Evolutionary conservation across 2,888 invertebrate species (phyloP), one percentile per base, ranked within the genome.

Genomic region (Orchestes rusci): DNA sequence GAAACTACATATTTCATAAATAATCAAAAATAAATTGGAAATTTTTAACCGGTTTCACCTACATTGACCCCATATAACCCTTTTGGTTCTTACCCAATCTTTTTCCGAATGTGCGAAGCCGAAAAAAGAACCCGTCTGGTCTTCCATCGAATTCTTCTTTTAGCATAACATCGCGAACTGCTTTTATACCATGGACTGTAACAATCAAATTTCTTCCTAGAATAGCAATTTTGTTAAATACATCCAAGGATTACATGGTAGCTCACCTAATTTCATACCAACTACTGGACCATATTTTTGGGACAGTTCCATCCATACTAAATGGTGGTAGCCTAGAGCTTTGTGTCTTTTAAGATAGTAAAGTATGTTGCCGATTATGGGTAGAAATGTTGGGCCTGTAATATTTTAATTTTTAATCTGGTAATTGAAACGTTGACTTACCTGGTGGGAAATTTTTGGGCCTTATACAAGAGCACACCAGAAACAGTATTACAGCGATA

Each of bases 41-140:
- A 39, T 13, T 16, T 16, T 27, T 8, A n/a, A 27, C 7, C 3
- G n/a, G n/a, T n/a, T n/a, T n/a, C n/a, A n/a, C n/a, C n/a, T n/a
- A 5, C 5, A n/a, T 13, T n/a, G 16, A n/a, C n/a, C n/a, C n/a
- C n/a, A n/a, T n/a, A n/a, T n/a, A n/a, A n/a, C n/a, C n/a, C 8
- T 3, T 17, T 20, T 16, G 16, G 12, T 19, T 12, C 34, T 63
- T 62, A 82, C 85, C 85, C 52, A 75, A 67, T 63, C 77, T 70
- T 61, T 79, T 75, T 12, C 82, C 82, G 49, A 81, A 77, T 17
- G 82, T 75, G 43, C 84, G 71, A 45, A 82, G 63, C 51, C 75
- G 71, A 54, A 81, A 76, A 59, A 84, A 80, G 59, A 82, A 84
- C 18, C 77, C 82, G 53, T 81, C 75, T 0, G 84, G 84, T 45